Conservation (phyloP, 2,888 invertebrate genomes). For the Alloplasta piceator region DNA sequence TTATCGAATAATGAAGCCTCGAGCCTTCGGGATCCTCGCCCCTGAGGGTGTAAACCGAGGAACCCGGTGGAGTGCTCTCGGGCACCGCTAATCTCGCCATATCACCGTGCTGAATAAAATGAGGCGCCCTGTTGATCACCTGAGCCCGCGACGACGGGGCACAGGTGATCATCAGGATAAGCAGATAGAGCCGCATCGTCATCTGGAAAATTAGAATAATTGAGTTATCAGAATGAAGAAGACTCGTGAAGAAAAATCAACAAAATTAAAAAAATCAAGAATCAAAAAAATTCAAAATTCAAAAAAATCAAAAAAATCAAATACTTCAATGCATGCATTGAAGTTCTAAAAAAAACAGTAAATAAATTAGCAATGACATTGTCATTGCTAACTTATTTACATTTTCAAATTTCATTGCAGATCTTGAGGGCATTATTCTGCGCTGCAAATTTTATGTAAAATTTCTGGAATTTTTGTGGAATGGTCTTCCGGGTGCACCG, state of each 20-base stretch:
- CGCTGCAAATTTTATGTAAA: not conserved
- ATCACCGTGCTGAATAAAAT: conserved; percentile 91
- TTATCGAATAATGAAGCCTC: conserved; percentile 90
- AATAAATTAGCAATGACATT: too few relatives aligned
- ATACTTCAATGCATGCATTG: too few relatives aligned
- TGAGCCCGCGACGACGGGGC: conserved; percentile 82
- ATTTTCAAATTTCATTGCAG: not conserved
- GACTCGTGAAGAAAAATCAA: not conserved
- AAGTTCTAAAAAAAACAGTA: too few relatives aligned
- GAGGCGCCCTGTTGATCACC: conserved; percentile 89
- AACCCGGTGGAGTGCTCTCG: conserved; percentile 90
- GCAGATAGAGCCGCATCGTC: conserved; percentile 76
- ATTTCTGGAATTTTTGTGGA: not conserved
- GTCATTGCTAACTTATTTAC: not conserved
- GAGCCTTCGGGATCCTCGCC: conserved; percentile 91
- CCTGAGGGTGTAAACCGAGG: conserved; percentile 90
- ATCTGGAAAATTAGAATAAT: conserved; percentile 38
- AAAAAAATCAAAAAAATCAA: too few relatives aligned
- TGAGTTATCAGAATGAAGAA: not conserved
- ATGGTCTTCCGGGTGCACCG: conserved; percentile 28
- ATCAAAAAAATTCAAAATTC: too few relatives aligned
- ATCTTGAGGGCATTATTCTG: not conserved
- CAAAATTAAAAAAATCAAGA: too few relatives aligned
- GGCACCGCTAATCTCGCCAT: conserved; percentile 90
- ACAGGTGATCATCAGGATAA: conserved; percentile 72